A percentile compares a stretch with the other conserved stretches of the same genome.
Conservation (phyloP, 2,113 vertebrate species). For the Chamaea fasciata region DNA sequence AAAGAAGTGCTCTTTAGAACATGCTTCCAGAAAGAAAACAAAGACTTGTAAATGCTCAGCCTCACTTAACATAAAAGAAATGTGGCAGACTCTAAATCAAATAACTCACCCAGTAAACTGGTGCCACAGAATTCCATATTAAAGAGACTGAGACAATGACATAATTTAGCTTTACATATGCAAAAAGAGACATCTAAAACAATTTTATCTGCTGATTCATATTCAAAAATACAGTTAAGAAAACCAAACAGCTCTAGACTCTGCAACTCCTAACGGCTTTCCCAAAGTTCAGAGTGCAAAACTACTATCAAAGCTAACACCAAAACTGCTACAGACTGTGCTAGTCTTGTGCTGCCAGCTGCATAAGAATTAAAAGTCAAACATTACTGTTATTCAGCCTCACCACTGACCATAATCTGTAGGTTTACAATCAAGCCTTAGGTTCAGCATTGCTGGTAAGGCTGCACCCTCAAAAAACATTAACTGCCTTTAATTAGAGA, state of each 20-base stretch:
- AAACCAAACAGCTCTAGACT: background rate
- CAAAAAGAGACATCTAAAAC: background rate
- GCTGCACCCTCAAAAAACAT: background rate
- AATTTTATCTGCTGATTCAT: background rate
- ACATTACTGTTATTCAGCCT: background rate
- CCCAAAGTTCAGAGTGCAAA: background rate
- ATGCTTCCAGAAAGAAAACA: slow-evolving; percentile 2
- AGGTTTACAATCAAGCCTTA: background rate
- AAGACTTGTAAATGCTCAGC: background rate
- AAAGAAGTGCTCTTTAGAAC: background rate
- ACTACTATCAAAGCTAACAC: background rate
- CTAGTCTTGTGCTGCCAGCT: background rate
- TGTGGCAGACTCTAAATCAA: background rate
- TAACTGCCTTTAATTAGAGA: background rate
- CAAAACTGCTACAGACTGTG: background rate
- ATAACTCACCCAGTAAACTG: background rate
- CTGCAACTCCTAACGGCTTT: background rate
- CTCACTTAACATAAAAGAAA: background rate
- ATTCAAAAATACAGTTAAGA: background rate
- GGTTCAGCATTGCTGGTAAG: background rate
- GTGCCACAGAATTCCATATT: background rate
- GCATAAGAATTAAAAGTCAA: background rate
- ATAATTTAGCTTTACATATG: background rate
- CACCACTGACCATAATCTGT: background rate
- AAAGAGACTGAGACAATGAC: background rate